These are phyloP conservation scores for Lacerta agilis DNA, from an alignment of 2,797 vertebrate species.

Conservation along the genomic window DNA sequence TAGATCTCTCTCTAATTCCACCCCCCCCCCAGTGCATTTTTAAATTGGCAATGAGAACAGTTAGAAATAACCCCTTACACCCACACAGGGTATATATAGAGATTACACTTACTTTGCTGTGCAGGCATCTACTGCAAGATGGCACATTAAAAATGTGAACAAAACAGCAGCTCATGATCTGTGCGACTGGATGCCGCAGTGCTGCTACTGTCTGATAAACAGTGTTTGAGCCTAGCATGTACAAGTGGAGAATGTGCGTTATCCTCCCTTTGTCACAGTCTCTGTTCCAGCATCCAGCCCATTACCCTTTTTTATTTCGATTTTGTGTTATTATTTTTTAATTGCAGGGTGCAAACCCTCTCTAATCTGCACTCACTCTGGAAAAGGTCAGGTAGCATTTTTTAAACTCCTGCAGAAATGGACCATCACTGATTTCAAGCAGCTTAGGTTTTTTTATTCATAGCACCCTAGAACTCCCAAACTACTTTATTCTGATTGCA, in stretches of 20 bases:
- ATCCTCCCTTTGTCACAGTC: constrained; percentile 23
- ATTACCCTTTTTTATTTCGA: not conserved
- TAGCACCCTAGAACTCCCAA: not conserved
- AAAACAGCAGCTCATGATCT: constrained; percentile 68
- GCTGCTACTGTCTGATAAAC: constrained; percentile 71
- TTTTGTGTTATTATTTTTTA: too few species aligned
- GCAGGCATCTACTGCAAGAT: constrained; percentile 75
- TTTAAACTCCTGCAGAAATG: not conserved
- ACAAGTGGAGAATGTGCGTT: constrained; percentile 58
- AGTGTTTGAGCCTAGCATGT: constrained; percentile 52
- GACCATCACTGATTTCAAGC: fast-evolving
- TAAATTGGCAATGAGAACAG: constrained; percentile 71
- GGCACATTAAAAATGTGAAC: constrained; percentile 73
- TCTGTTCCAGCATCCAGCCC: constrained; percentile 37
- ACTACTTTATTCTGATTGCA: not conserved
- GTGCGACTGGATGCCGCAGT: constrained; percentile 72
- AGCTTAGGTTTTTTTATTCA: not conserved
- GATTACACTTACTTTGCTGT: constrained; percentile 76
- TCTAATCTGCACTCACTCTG: not conserved
- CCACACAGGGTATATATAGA: constrained; percentile 79
- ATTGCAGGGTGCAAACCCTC: not conserved
- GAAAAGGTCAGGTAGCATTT: fast-evolving
- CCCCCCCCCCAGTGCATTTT: constrained; percentile 9
- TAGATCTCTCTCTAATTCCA: constrained; percentile 46
- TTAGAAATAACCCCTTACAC: constrained; percentile 75